A percentile compares a stretch with the other conserved stretches of the same genome.
Evolutionary conservation across 2,888 invertebrate species (phyloP).

Genomic region (Plemyria rubiginata): DNA sequence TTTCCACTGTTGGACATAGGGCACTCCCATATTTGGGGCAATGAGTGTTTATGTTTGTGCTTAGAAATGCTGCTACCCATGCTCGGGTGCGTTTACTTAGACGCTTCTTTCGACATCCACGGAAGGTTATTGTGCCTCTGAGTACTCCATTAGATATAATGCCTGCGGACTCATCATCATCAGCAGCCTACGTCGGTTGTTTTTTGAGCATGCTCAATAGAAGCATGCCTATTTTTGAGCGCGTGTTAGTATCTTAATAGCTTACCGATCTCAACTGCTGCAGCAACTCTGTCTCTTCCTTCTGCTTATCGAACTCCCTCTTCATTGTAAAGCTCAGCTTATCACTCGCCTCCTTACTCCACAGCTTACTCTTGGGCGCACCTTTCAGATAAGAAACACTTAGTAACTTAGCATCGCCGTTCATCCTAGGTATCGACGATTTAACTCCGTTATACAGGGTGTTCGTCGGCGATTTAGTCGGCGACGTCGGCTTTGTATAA

Average conservation of each 20-base stretch:
- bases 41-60: too few species aligned
- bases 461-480: slow-evolving; percentile 86
- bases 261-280: slow-evolving; percentile 92
- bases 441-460: slow-evolving; percentile 84
- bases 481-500: slow-evolving; percentile 88
- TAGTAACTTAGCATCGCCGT: slow-evolving; percentile 80
- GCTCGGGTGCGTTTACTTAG: too few species aligned
- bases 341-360: slow-evolving; percentile 90
- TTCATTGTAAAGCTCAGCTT: slow-evolving; percentile 96
- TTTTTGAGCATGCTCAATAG: too few species aligned
- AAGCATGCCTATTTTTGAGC: too few species aligned
- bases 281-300: slow-evolving; percentile 94
- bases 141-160: too few species aligned
- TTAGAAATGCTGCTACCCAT: too few species aligned
- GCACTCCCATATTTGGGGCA: too few species aligned
- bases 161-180: too few species aligned
- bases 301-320: slow-evolving; percentile 95
- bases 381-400: slow-evolving; percentile 86
- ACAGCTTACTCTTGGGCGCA: slow-evolving; percentile 84
- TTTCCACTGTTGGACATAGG: too few species aligned
- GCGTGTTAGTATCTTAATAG: neutral
- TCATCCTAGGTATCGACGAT: slow-evolving; percentile 69
- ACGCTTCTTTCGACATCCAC: too few species aligned
- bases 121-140: too few species aligned
- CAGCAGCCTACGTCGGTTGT: too few species aligned